These are phyloP conservation scores for Microtus ochrogaster DNA, from an alignment of 2,113 vertebrate species.

Conservation along the genomic window DNA sequence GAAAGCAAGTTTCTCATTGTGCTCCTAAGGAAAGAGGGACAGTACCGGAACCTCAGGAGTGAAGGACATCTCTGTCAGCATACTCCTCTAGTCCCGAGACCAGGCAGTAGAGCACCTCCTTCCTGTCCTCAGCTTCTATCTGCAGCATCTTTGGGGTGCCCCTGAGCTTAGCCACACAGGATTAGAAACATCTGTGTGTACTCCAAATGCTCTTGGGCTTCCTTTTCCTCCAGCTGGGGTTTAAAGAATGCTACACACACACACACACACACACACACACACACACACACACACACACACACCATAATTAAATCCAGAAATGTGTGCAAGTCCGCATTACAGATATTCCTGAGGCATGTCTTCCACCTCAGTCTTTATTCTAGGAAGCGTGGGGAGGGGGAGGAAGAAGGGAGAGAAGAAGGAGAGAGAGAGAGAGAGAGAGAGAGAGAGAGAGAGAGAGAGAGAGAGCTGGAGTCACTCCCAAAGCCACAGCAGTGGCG, in stretches of 20 bases:
- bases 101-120: background rate
- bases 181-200: background rate
- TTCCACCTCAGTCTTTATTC: background rate
- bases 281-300: background rate
- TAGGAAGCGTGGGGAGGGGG: background rate
- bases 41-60: background rate
- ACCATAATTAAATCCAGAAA: background rate
- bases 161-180: background rate
- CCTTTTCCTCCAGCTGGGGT: background rate
- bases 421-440: background rate
- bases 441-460: background rate
- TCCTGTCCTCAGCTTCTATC: background rate
- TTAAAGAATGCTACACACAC: background rate
- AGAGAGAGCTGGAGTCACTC: background rate
- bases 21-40: background rate
- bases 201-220: background rate
- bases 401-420: background rate
- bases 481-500: background rate
- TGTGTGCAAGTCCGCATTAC: background rate
- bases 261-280: background rate
- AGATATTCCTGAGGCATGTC: background rate
- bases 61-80: too few species aligned
- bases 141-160: background rate
- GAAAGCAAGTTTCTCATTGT: background rate
- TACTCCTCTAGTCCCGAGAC: too few species aligned